Evolutionary conservation across 2,797 vertebrate species (phyloP).

Genomic region (Percopsis omiscomaycus): DNA sequence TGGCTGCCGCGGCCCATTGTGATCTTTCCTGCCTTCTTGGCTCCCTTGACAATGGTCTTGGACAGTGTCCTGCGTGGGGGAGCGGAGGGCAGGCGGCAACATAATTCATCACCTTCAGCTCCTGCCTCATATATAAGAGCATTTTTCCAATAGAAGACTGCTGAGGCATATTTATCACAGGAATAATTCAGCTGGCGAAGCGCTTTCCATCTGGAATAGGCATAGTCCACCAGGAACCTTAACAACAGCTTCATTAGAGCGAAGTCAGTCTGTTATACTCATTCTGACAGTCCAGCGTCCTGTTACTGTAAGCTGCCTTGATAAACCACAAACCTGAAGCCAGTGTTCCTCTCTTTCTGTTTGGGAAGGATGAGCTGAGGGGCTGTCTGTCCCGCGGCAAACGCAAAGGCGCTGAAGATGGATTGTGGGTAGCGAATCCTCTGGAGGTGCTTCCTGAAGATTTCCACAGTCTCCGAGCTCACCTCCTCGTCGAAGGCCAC

Average conservation of each 20-base stretch:
- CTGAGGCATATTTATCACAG: background rate
- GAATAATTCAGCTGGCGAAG: background rate
- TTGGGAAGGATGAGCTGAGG: slow-evolving; percentile 93
- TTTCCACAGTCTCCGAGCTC: slow-evolving; percentile 93
- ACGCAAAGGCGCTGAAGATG: slow-evolving; percentile 93
- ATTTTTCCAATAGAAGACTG: slow-evolving; percentile 5
- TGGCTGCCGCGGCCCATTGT: slow-evolving; percentile 94
- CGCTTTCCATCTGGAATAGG: slow-evolving; percentile 6
- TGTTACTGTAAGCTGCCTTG: slow-evolving; percentile 6
- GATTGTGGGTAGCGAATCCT: slow-evolving; percentile 97
- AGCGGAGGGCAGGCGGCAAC: slow-evolving; percentile 16
- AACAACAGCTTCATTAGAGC: background rate
- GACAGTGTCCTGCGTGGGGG: slow-evolving; percentile 85
- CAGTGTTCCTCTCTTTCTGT: slow-evolving; percentile 96
- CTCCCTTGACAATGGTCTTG: slow-evolving; percentile 96
- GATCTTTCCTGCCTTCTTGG: slow-evolving; percentile 95
- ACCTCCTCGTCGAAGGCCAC: slow-evolving; percentile 99
- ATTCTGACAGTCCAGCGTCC: background rate
- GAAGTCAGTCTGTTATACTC: background rate
- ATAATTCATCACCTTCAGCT: slow-evolving; percentile 8
- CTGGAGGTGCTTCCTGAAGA: slow-evolving; percentile 95
- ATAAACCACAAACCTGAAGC: slow-evolving; percentile 83
- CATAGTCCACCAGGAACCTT: background rate
- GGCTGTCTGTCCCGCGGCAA: slow-evolving; percentile 89
- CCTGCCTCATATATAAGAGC: slow-evolving; percentile 4